Conservation (phyloP, 2,113 vertebrate species). For the Microcebus tavaratra region DNA sequence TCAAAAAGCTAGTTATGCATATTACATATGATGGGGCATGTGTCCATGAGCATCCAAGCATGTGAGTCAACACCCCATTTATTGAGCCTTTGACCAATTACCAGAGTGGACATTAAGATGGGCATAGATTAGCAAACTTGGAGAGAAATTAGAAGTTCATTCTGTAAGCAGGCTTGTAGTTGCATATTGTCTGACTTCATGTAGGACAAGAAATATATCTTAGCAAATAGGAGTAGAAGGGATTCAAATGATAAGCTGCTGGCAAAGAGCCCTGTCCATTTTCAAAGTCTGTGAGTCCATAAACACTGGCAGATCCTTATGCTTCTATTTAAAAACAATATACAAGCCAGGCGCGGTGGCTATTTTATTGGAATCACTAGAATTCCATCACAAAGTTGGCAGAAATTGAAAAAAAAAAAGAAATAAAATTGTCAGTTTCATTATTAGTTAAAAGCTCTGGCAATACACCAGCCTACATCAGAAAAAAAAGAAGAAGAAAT, state of each 20-base stretch:
- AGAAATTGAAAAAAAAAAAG: slow-evolving; percentile 15
- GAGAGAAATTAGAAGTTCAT: background rate
- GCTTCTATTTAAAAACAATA: background rate
- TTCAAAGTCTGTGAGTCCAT: background rate
- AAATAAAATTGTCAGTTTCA: background rate
- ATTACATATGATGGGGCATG: background rate
- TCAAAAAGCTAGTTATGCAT: background rate
- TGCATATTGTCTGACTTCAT: background rate
- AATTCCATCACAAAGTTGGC: background rate
- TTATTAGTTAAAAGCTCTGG: background rate
- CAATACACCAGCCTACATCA: background rate
- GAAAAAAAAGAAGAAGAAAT: too few species aligned
- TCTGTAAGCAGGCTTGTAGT: background rate
- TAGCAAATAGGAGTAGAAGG: background rate
- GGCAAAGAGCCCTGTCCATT: background rate
- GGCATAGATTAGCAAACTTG: background rate
- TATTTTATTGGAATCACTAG: background rate
- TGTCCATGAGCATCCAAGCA: background rate
- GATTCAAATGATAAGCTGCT: background rate
- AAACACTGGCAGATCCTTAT: background rate
- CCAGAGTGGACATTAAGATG: background rate
- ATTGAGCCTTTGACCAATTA: background rate
- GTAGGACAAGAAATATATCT: background rate
- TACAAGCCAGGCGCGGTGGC: too few species aligned
- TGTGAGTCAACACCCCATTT: background rate